phyloP scores from a whole-genome alignment of 2,113 vertebrate species.

The Prolemur simus region DNA sequence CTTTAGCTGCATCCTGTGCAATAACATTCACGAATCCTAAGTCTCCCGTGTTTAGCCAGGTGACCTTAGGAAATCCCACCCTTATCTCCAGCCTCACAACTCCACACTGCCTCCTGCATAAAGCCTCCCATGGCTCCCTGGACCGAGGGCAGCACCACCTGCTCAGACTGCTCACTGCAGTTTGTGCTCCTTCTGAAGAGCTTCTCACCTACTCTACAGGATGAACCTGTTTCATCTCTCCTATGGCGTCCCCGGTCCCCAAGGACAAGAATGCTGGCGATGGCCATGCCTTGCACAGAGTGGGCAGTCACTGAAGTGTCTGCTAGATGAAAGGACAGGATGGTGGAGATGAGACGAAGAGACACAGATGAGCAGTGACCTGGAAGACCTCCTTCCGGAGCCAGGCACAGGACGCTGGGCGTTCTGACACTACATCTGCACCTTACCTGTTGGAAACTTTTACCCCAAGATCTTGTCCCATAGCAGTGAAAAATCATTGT shows the following conservation, averaged over 20 bases:
- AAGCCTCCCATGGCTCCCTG: not conserved
- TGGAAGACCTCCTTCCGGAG: not conserved
- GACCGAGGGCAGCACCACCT: not conserved
- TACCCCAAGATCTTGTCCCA: not conserved
- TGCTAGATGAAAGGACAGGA: not conserved
- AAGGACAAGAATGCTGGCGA: not conserved
- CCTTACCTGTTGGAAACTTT: not conserved
- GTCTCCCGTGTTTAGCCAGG: not conserved
- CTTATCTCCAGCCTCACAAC: not conserved
- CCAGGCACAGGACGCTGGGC: not conserved
- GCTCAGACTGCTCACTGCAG: not conserved
- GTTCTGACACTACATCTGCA: not conserved
- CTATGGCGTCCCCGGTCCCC: not conserved
- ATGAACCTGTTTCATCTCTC: not conserved
- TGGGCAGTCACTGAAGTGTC: not conserved
- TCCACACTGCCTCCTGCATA: not conserved
- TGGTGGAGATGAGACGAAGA: not conserved
- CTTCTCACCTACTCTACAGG: not conserved
- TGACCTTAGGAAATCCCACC: not conserved
- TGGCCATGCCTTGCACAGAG: not conserved
- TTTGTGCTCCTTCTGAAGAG: not conserved
- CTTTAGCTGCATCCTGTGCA: not conserved
- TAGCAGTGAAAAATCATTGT: not conserved
- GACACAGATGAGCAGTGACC: not conserved
- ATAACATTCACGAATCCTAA: not conserved